Conservation (phyloP, 1,140 invertebrate species). For the Papilio machaon region DNA sequence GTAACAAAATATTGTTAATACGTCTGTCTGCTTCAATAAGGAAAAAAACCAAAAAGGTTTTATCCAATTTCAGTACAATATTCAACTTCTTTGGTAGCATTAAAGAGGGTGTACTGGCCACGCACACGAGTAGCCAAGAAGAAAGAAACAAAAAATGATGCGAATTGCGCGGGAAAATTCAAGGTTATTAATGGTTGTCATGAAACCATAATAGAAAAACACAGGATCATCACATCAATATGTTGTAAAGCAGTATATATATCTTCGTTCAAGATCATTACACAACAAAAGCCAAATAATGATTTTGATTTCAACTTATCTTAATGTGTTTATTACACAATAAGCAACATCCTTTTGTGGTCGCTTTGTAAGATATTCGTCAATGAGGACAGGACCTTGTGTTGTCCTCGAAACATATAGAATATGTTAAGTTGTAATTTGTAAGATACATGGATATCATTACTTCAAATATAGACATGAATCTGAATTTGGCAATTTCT, state of each 20-base stretch:
- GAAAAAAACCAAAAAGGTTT: no score
- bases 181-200: no score
- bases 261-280: neutral
- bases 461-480: no score
- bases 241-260: neutral
- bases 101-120: no score
- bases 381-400: neutral
- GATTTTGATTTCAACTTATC: neutral
- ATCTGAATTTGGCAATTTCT: no score
- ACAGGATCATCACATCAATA: neutral
- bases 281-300: neutral
- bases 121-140: no score
- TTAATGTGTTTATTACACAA: conserved; percentile 9
- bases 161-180: no score
- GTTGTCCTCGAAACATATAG: neutral
- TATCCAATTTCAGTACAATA: no score
- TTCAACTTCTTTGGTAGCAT: no score
- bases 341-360: neutral
- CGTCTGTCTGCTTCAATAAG: no score
- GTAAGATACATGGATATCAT: no score
- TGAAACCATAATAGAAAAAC: neutral
- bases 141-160: no score
- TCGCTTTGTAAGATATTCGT: neutral
- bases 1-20: neutral
- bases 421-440: neutral